Base-by-base conservation (phyloP, 2,113 vertebrate genomes). In the Raphicerus campestris region DNA sequence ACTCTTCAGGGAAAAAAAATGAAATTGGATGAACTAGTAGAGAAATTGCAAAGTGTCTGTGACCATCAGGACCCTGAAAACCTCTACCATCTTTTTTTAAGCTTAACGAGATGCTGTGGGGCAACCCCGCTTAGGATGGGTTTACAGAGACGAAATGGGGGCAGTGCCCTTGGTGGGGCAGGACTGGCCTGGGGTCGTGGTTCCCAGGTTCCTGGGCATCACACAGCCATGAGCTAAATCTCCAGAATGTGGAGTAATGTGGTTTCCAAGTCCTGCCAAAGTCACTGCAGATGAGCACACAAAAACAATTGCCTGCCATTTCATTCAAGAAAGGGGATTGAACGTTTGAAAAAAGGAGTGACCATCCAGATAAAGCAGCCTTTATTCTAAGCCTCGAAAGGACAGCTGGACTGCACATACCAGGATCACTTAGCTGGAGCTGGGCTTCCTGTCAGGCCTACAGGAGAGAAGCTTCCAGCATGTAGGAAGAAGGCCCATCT, bases 1-100 rank as follows among this genome's bases (percentile, higher is more conserved):
- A 98, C 98, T 98, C 56, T 92, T 94, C 88, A 80, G 93, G 80
- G 92, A 42, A 91, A 86, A 95, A 97, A 96, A 95, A 45, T 80
- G 89, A 85, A 92, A 93, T 94, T 93, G 87, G 75, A 92, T 19
- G 96, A 97, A 97, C 90, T 87, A 91, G 2, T 5, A 14, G 3
- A 0, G 81, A 42, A 63, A 73, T 32, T 5, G 60, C 35, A 0
- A 30, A 82, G 90, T 93, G 85, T 96, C 55, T 96, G 2, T 93
- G 28, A 93, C n/a, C 8, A 32, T 1, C 42, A 11, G 66, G 1
- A 45, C 70, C 24, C 47, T 3, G 84, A 19, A 85, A 77, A 16
- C 10, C 85, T 10, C 16, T 66, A 3, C 13, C 3, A 0, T n/a
- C 60, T 66, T 82, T 66, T 47, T 47, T 51, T 4, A 70, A 87